Evolutionary conservation across 2,888 invertebrate species (phyloP), one percentile per base, ranked within the genome.

Genomic region (Phortica okadai): DNA sequence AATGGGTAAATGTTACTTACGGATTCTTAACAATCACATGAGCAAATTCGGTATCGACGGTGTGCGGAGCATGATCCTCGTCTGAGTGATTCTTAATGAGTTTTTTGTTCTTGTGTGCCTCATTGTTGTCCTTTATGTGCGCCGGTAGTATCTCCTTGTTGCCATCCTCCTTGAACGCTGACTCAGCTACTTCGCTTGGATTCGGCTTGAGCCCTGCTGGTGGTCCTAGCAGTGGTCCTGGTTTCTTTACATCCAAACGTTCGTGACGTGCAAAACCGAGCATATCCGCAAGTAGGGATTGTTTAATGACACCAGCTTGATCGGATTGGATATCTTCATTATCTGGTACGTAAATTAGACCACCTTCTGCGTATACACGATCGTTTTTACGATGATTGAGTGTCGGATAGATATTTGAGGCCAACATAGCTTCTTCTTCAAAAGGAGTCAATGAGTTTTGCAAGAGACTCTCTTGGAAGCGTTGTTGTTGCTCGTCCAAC

Each of bases 201-300:
- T 83, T 86, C 10, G 83, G 81, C 16, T 16, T 62, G 10, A 25
- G 25, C 6, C 6, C 7, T 62, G n/a, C 25, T 21, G 90, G 91
- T n/a, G 91, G 91, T 21, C 90, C 91, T 62, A 91, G 95, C 78
- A 94, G 94, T 73, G 98, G 97, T 77, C 97, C 97, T n/a, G 98
- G 97, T 92, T 98, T 98, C 92, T 98, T 98, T 73, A 97, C 97
- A 92, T 98, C 97, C 82, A 97, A 93, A 88, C 98, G 93, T 93
- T 97, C 97, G 85, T 95, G 95, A 87, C 97, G 94, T 86, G 96
- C 95, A 92, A 97, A 98, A 80, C 96, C 97, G 92, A 94, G 93
- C 92, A 94, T 94, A 90, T 94, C 93, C 54, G 92, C 92, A 89
- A 95, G 90, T 4, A 90, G 75, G 10, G 84, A 72, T 16, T 85